phyloP scores from a whole-genome alignment of 37 sponge, comb jelly and placozoan species.

The Axinella damicornis region DNA sequence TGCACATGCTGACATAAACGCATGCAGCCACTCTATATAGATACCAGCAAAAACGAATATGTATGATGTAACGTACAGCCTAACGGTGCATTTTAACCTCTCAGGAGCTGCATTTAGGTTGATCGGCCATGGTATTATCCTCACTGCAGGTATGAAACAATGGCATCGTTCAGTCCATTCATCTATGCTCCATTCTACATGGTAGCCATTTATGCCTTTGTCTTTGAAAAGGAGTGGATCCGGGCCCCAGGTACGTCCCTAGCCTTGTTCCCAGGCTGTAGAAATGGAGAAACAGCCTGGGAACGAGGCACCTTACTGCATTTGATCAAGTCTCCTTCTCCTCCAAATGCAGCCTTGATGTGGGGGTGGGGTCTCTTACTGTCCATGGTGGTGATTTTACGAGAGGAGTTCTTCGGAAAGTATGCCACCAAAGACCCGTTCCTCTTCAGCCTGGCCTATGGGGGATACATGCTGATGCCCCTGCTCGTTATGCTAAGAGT shows the following conservation, averaged over 20 bases:
- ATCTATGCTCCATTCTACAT: conserved; percentile 84
- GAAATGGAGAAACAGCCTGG: no score
- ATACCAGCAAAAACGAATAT: no score
- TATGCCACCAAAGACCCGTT: conserved; percentile 51
- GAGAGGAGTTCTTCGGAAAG: conserved; percentile 75
- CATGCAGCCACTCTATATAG: no score
- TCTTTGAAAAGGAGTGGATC: conserved; percentile 86
- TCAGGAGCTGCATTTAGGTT: not conserved
- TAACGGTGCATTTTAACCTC: no score
- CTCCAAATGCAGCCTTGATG: conserved; percentile 64
- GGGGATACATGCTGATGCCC: conserved; percentile 71
- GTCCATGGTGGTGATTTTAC: conserved; percentile 57
- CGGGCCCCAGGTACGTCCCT: conserved; percentile 75
- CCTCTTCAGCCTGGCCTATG: conserved; percentile 69
- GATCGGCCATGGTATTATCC: not conserved
- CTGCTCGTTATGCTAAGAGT: conserved; percentile 65
- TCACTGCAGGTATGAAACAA: conserved; percentile 67
- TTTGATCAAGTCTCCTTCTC: not conserved
- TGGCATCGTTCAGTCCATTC: conserved; percentile 83
- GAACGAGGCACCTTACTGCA: no score
- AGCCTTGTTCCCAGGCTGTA: not conserved
- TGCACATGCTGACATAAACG: no score
- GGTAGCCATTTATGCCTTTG: conserved; percentile 84
- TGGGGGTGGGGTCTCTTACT: conserved; percentile 84
- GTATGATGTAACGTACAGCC: no score